These are phyloP conservation scores for Rana temporaria DNA, from an alignment of 2,113 vertebrate species.

Conservation along the genomic window DNA sequence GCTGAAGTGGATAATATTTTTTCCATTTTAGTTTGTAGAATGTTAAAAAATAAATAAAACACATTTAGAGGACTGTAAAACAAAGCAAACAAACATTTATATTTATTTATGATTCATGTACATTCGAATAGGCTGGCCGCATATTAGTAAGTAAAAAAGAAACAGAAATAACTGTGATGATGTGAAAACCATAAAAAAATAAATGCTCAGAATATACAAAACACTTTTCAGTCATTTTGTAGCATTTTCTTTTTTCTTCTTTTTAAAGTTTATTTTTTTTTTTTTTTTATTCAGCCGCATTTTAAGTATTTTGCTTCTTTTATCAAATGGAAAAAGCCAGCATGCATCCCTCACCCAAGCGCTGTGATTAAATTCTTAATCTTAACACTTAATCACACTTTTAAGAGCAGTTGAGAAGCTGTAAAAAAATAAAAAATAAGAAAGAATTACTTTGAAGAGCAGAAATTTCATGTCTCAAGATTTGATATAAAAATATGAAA, in stretches of 20 bases:
- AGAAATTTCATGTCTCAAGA: neutral
- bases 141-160: no score
- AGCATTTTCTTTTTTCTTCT: neutral
- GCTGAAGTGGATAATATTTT: no score
- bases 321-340: slow-evolving; percentile 51
- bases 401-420: slow-evolving; percentile 32
- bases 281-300: slow-evolving; percentile 19
- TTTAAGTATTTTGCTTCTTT: slow-evolving; percentile 33
- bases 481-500: neutral
- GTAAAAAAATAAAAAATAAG: slow-evolving; percentile 1
- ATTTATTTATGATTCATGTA: no score
- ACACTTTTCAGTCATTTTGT: neutral
- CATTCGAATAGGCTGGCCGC: no score
- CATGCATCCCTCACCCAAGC: slow-evolving; percentile 22
- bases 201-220: no score
- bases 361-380: slow-evolving; percentile 46
- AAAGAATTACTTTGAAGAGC: slow-evolving; percentile 26
- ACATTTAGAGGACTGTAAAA: no score
- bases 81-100: no score
- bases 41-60: no score
- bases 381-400: slow-evolving; percentile 50
- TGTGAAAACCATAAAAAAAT: no score
- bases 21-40: no score
- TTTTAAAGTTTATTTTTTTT: neutral
- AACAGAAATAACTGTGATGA: no score